Evolutionary conservation across 1,140 invertebrate genomes (phyloP), one percentile per base, ranked within the genome.

Genomic region (Drosophila pruinosa): DNA sequence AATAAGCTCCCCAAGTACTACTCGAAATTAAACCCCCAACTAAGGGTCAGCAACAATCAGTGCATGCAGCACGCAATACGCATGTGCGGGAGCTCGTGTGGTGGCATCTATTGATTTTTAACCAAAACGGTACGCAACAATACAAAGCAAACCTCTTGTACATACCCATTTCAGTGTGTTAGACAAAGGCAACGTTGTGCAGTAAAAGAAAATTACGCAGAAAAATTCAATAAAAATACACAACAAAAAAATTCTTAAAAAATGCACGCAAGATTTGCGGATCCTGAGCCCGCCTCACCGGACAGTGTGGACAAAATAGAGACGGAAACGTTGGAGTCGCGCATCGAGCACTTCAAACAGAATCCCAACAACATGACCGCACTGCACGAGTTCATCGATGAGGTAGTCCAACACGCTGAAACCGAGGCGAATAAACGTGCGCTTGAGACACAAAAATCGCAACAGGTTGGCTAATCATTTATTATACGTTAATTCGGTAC

Each of bases 241-340:
- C 21, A 41, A n/a, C 7, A 57, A 28, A 53, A 71, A 52, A 77
- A 62, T 41, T 8, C 7, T 21, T 28, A 4, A 41, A 83, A 76
- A 74, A 91, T 91, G 89, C 86, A 88, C 22, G 89, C 89, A n/a
- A 82, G 88, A 68, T 91, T 91, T 61, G 89, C 89, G 68, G 85
- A 89, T 45, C 74, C 82, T 17, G 79, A 89, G 50, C 81, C 86
- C 36, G 67, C 74, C 61, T 89, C 81, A 12, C 78, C 78, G 19
- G 86, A 89, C 21, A 73, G 70, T 21, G 64, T 69, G 19, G 69
- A 89, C 39, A 58, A 65, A 52, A 85, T 90, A 19, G 64, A 72
- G 22, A 15, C 54, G 38, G 74, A 82, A 45, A 62, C 83, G 0
- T 28, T 91, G 41, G 82, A 91, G 65, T 31, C 69, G 8, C 74